Evolutionary conservation across 2,888 invertebrate species (phyloP).

Genomic region (Noctuana brunneofusca): DNA sequence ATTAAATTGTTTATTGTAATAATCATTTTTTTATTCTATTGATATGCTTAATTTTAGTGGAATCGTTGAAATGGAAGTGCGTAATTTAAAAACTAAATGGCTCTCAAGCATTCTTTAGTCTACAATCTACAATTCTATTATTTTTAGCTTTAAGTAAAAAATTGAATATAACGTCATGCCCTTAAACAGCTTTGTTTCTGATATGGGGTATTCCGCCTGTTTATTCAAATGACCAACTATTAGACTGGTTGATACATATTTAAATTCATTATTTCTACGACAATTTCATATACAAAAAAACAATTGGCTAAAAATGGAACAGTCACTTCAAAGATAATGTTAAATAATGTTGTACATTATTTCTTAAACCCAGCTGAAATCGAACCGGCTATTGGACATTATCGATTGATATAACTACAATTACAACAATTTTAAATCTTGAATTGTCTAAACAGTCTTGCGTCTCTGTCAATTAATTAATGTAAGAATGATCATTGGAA

Average conservation of each 20-base stretch:
- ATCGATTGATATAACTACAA: slow-evolving; percentile 13
- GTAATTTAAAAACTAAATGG: slow-evolving; percentile 70
- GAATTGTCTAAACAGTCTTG: not conserved
- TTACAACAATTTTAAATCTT: not conserved
- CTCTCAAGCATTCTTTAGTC: slow-evolving; percentile 67
- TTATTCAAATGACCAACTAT: slow-evolving; percentile 58
- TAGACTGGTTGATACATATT: slow-evolving; percentile 65
- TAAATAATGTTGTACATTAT: slow-evolving; percentile 1
- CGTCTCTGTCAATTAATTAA: not conserved
- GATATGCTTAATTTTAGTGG: slow-evolving; percentile 78
- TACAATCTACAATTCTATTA: slow-evolving; percentile 56
- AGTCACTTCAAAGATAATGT: slow-evolving; percentile 7
- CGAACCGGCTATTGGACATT: slow-evolving; percentile 24
- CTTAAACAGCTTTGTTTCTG: slow-evolving; percentile 53
- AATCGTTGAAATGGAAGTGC: slow-evolving; percentile 74
- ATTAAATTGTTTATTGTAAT: slow-evolving; percentile 80
- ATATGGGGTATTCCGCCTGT: slow-evolving; percentile 64
- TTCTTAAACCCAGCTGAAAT: slow-evolving; percentile 1
- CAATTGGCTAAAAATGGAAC: not conserved
- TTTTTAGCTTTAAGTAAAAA: slow-evolving; percentile 68
- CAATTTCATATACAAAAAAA: slow-evolving; percentile 37
- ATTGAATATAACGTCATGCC: slow-evolving; percentile 53
- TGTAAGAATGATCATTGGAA: not conserved
- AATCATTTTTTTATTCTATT: slow-evolving; percentile 77
- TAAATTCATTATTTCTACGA: slow-evolving; percentile 34